phyloP scores from a whole-genome alignment of 1,140 invertebrate species.

The Ditylenchus dipsaci region DNA sequence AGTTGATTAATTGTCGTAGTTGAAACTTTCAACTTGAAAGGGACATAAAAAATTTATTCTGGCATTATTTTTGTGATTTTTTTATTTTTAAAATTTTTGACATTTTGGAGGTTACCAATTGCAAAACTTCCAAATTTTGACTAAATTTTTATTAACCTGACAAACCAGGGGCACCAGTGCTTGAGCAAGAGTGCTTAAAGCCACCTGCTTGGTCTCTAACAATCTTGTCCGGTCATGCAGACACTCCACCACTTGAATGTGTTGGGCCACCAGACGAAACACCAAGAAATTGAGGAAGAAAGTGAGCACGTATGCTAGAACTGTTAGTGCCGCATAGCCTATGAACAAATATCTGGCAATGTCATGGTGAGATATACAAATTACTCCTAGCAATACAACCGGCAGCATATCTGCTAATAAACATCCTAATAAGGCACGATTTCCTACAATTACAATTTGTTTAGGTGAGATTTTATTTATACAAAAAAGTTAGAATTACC shows the following conservation, averaged over 20 bases:
- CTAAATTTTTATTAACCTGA: too few relatives aligned
- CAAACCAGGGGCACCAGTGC: constrained; percentile 45
- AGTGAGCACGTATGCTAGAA: constrained; percentile 43
- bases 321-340: constrained; percentile 40
- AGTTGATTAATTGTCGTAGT: too few relatives aligned
- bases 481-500: background rate
- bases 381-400: constrained; percentile 33
- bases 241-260: constrained; percentile 46
- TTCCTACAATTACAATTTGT: constrained; percentile 29
- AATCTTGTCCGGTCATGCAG: constrained; percentile 41
- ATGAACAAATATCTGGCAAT: constrained; percentile 34
- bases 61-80: too few relatives aligned
- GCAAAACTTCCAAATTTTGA: too few relatives aligned
- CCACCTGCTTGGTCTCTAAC: constrained; percentile 47
- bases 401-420: constrained; percentile 35
- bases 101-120: too few relatives aligned
- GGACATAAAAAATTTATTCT: too few relatives aligned
- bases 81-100: too few relatives aligned
- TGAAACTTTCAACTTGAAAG: too few relatives aligned
- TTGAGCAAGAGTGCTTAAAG: constrained; percentile 47
- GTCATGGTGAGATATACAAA: constrained; percentile 35
- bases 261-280: constrained; percentile 43
- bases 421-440: constrained; percentile 42
- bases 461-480: too few relatives aligned
- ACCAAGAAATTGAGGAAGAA: constrained; percentile 46